Base-by-base conservation (phyloP, 1,140 invertebrate genomes). In the Procambarus clarkii region DNA sequence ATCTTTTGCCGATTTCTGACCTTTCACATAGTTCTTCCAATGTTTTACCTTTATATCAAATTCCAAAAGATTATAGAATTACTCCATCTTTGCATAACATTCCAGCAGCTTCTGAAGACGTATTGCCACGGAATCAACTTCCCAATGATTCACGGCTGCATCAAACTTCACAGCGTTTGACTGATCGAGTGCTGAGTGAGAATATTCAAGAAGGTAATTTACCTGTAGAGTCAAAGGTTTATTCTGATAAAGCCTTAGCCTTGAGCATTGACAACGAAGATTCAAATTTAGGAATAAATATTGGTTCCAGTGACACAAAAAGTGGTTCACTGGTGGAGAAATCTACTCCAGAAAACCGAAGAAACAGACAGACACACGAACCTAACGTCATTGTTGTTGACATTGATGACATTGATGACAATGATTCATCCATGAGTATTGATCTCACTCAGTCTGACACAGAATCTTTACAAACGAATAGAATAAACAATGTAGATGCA, bases 381-480 rank as follows among this genome's bases (percentile, higher is more conserved):
- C 8, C 8, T 54, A 13, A 54, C 50, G 8, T 9, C 50, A 54
- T 54, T 54, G 8, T 13, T 9, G 13, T 54, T 54, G 50, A 2
- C 50, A 54, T 54, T 1, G 77, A 79, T 54, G 50, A 2, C 50
- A 54, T 54, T 1, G 77, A 79, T 79, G 45, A 48, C 45, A 0
- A 8, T 1, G 44, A 48, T 79, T 79, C 45, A 79, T 44, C 77
- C 15, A n/a, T 46, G 0, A 74, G 69, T 79, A 79, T 79, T 79
- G 77, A 79, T 45, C 77, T 79, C 45, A 79, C 77, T n/a, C 45
- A 79, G 45, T 3, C 13, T 18, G 77, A 79, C 21, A 44, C 77
- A 79, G 77, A 48, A 46, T 8, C 2, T 11, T 7, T 48, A 21
- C 18, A 4, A 21, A 3, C 48, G 15, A n/a, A 1, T 5, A 8